These are phyloP conservation scores for Amblyjoppa proteus DNA, from an alignment of 2,888 invertebrate species.

Conservation along the genomic window DNA sequence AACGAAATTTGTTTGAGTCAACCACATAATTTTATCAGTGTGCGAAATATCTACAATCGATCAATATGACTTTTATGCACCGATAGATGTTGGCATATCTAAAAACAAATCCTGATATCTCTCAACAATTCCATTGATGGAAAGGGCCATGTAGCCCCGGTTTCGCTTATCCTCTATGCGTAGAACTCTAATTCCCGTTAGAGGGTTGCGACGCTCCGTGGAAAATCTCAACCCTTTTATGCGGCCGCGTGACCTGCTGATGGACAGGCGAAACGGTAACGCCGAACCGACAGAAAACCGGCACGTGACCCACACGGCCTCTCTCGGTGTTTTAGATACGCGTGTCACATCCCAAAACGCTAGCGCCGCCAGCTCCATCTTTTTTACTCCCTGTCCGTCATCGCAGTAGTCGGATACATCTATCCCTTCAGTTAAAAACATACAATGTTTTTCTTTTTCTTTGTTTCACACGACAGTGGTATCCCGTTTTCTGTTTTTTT, in stretches of 20 bases:
- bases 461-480: slow-evolving; percentile 1
- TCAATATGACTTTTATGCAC: neutral
- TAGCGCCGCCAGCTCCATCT: slow-evolving; percentile 40
- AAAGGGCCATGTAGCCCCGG: neutral
- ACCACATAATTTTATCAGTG: too few species aligned
- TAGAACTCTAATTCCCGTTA: slow-evolving; percentile 31
- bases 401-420: slow-evolving; percentile 6
- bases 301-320: slow-evolving; percentile 76
- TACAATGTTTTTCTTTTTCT: slow-evolving; percentile 42
- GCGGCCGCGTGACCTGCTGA: slow-evolving; percentile 83
- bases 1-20: neutral
- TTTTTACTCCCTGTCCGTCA: slow-evolving; percentile 49
- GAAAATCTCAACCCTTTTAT: slow-evolving; percentile 85
- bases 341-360: slow-evolving; percentile 84
- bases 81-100: neutral
- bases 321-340: slow-evolving; percentile 81
- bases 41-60: neutral
- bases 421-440: neutral
- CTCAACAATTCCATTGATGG: neutral
- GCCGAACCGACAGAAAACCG: slow-evolving; percentile 71
- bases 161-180: slow-evolving; percentile 3
- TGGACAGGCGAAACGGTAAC: slow-evolving; percentile 71
- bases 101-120: neutral
- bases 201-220: slow-evolving; percentile 58
- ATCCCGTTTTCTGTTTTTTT: slow-evolving; percentile 59